A percentile compares a stretch with the other conserved stretches of the same genome.
Evolutionary conservation across 2,888 invertebrate species (phyloP).

Genomic region (Ectemnius lituratus): DNA sequence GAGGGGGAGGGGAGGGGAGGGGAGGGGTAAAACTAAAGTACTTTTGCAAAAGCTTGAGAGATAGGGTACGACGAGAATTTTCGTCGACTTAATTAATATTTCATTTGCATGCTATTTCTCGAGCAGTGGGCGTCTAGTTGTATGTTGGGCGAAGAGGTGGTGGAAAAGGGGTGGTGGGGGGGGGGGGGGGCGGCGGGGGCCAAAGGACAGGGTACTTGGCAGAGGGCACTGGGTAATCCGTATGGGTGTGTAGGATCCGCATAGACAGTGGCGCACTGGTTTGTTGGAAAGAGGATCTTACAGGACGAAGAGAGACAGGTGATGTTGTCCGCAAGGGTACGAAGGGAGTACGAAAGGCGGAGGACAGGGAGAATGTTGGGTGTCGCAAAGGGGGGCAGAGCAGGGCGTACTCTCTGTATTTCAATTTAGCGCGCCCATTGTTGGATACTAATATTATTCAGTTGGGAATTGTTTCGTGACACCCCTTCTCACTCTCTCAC

Average conservation of each 20-base stretch:
- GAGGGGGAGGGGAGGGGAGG: no score
- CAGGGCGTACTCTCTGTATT: slow-evolving; percentile 67
- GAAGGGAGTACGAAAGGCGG: slow-evolving; percentile 3
- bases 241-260: slow-evolving; percentile 2
- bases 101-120: slow-evolving; percentile 73
- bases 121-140: slow-evolving; percentile 27
- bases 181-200: no score
- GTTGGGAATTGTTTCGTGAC: slow-evolving; percentile 75
- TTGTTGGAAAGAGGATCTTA: no score
- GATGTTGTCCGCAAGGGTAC: neutral
- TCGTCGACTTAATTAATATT: slow-evolving; percentile 74
- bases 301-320: neutral
- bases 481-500: slow-evolving; percentile 47
- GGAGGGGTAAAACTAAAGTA: no score
- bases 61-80: slow-evolving; percentile 56
- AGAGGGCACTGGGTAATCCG: slow-evolving; percentile 28
- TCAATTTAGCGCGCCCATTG: slow-evolving; percentile 75
- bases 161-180: neutral
- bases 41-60: neutral
- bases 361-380: slow-evolving; percentile 12
- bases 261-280: no score
- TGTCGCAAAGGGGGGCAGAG: slow-evolving; percentile 33
- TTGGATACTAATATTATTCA: slow-evolving; percentile 77
- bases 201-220: slow-evolving; percentile 10
- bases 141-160: slow-evolving; percentile 4